Conservation (phyloP, 2,888 invertebrate species). For the Synergus laeviventris region DNA sequence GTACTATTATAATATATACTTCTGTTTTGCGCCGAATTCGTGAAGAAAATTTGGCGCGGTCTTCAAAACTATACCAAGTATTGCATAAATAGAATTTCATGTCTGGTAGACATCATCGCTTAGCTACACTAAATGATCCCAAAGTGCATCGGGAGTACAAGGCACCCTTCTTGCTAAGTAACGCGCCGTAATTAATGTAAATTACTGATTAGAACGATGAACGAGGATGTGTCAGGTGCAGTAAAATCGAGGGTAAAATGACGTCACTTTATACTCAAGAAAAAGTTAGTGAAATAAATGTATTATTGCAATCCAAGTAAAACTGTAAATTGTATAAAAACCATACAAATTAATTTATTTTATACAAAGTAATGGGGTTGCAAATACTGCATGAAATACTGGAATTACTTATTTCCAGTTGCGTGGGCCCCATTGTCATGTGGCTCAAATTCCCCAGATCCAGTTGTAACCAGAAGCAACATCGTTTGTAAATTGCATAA, state of each 20-base stretch:
- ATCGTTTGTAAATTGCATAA: too few relatives aligned
- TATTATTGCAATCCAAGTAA: neutral
- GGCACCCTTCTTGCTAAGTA: slow-evolving; percentile 36
- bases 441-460: too few relatives aligned
- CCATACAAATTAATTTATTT: neutral
- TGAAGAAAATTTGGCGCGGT: slow-evolving; percentile 3
- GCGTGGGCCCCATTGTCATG: too few relatives aligned
- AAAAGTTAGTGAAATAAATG: neutral
- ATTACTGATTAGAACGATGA: slow-evolving; percentile 18
- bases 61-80: slow-evolving; percentile 13
- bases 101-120: neutral
- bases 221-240: slow-evolving; percentile 12
- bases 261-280: neutral
- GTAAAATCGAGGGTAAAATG: neutral
- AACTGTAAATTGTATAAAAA: neutral
- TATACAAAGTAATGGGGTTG: neutral
- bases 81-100: slow-evolving; percentile 32
- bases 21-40: neutral
- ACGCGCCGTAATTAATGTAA: slow-evolving; percentile 27
- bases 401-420: neutral
- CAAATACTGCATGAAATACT: neutral
- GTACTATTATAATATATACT: neutral
- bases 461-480: neutral
- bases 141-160: slow-evolving; percentile 9
- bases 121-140: neutral